phyloP scores from a whole-genome alignment of 2,888 invertebrate species.

The Chirona hameri region DNA sequence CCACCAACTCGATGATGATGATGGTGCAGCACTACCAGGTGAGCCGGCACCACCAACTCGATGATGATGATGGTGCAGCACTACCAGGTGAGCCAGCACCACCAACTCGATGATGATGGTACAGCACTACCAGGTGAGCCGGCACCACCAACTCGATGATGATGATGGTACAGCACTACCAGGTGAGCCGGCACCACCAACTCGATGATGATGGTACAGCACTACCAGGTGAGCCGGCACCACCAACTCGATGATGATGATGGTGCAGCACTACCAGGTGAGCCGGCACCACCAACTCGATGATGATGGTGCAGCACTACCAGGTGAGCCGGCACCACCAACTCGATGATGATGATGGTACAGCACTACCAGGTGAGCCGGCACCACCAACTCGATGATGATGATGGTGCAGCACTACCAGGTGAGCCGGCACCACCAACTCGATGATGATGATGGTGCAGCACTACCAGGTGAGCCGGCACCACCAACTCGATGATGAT shows the following conservation, averaged over 20 bases:
- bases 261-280: conserved; percentile 67
- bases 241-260: conserved; percentile 57
- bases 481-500: conserved; percentile 58
- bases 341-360: conserved; percentile 57
- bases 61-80: conserved; percentile 59
- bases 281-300: conserved; percentile 59
- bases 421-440: conserved; percentile 57
- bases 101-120: conserved; percentile 60
- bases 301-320: conserved; percentile 62
- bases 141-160: conserved; percentile 59
- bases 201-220: conserved; percentile 60
- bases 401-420: conserved; percentile 67
- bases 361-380: conserved; percentile 54
- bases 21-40: conserved; percentile 68
- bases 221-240: conserved; percentile 51
- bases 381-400: conserved; percentile 59
- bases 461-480: conserved; percentile 58
- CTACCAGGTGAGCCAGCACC: conserved; percentile 48
- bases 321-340: conserved; percentile 53
- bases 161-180: conserved; percentile 65
- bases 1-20: conserved; percentile 58
- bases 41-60: conserved; percentile 54
- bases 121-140: conserved; percentile 63
- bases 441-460: conserved; percentile 58
- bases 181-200: conserved; percentile 53